Conservation (phyloP, 2,797 vertebrate genomes). For the Harpagifer antarcticus region DNA sequence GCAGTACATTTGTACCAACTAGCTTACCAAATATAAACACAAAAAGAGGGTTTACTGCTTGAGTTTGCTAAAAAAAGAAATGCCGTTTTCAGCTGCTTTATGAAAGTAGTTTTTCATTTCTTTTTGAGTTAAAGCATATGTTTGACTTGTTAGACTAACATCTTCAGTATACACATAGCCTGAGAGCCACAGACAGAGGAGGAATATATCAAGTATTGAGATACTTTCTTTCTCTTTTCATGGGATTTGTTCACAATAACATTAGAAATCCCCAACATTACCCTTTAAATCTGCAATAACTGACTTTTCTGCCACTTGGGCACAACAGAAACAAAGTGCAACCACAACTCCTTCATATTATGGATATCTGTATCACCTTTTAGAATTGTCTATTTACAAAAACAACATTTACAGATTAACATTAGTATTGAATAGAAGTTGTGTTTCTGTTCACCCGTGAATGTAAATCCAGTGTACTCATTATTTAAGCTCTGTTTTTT, state of each 20-base stretch:
- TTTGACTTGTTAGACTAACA: neutral
- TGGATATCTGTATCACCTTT: neutral
- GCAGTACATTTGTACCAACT: neutral
- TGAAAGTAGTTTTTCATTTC: accelerated
- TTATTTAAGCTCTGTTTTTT: neutral
- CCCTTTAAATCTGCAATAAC: neutral
- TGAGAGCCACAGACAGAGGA: neutral
- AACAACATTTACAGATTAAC: neutral
- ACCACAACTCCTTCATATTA: neutral
- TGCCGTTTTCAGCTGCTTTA: neutral
- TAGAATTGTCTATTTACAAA: neutral
- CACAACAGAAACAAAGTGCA: neutral
- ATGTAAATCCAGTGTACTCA: too few relatives aligned
- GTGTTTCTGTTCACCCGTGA: neutral
- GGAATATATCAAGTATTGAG: neutral
- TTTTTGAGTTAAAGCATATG: neutral
- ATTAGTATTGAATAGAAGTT: neutral
- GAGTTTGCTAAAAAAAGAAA: too few relatives aligned
- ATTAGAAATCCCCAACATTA: neutral
- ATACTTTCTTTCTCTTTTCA: too few relatives aligned
- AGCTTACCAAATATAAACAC: too few relatives aligned
- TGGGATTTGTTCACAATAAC: neutral
- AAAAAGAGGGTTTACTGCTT: too few relatives aligned
- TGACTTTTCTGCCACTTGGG: neutral
- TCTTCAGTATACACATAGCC: neutral